Percentiles rank a stretch among this genome's conserved stretches.
Conservation (phyloP, 2,888 invertebrate species). For the Phlogophora meticulosa region DNA sequence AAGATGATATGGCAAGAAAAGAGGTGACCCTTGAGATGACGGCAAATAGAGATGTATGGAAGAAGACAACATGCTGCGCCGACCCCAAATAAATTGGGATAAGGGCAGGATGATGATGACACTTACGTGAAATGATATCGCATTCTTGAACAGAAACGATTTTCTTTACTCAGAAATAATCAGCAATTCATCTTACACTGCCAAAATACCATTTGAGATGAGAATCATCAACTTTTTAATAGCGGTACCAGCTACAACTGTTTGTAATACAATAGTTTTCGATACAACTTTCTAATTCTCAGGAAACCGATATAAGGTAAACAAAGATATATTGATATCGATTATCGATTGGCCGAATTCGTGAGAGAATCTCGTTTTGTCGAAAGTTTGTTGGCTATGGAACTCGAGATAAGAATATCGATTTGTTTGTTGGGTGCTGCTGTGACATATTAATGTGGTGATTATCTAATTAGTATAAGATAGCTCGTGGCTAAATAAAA, state of each 20-base stretch:
- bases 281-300: conserved; percentile 69
- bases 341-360: conserved; percentile 65
- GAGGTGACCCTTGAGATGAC: too few relatives aligned
- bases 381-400: conserved; percentile 50
- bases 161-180: conserved; percentile 18
- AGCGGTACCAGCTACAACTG: conserved; percentile 49
- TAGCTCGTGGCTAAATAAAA: too few relatives aligned
- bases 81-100: too few relatives aligned
- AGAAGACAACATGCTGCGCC: too few relatives aligned
- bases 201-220: conserved; percentile 46
- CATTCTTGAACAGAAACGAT: neutral
- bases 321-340: conserved; percentile 68
- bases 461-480: conserved; percentile 2
- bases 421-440: conserved; percentile 23
- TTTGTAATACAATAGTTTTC: conserved; percentile 63
- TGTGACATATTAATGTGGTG: conserved; percentile 19
- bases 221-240: conserved; percentile 50
- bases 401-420: conserved; percentile 43
- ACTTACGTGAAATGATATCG: neutral
- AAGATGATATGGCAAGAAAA: too few relatives aligned
- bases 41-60: too few relatives aligned
- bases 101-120: too few relatives aligned
- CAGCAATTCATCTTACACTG: conserved; percentile 46
- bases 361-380: conserved; percentile 62
- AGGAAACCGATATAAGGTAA: conserved; percentile 71